Evolutionary conservation across 2,113 vertebrate species (phyloP), one percentile per base, ranked within the genome.

Genomic region (Corythaixoides concolor): DNA sequence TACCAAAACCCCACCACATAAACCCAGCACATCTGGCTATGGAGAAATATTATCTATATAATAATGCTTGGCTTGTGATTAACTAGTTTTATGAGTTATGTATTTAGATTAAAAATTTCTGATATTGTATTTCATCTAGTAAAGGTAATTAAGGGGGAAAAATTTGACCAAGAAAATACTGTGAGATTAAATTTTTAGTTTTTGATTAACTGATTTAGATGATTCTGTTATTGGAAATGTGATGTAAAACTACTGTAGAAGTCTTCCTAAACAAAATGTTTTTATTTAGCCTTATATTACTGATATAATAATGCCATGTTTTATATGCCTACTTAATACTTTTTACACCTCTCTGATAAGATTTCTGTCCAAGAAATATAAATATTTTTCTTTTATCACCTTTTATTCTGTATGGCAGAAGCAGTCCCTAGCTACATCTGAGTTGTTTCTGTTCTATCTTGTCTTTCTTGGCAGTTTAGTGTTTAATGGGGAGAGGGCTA

Each of bases 301-400:
- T 88, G 62, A 13, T 47, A 96, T 96, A 93, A 95, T 97, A 97
- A 96, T 96, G 78, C 60, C 72, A 90, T 89, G 53, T 90, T 97
- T 98, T 97, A 97, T 97, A 80, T 94, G 72, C 52, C 78, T 93
- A 91, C 94, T 98, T 96, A 81, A 81, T 96, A 94, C 52, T 96
- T 97, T 96, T 94, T 97, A 97, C 80, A 95, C 68, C 86, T 95
- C 84, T 96, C 74, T 94, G 90, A 96, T 95, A 98, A 96, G 94
- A 97, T 96, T 97, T n/a, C 86, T 90, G 85, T 53, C 87, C 70
- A 45, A 95, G 60, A 79, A 90, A 80, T 78, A 91, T 6, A 92
- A 90, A 78, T 81, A 60, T 45, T 77, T 85, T 93, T 67, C 9
- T 85, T 97, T 86, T 74, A 80, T 62, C 17, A 45, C 24, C 15